Evolutionary conservation across 2,888 invertebrate genomes (phyloP).

Genomic region (Petrophora chlorosata): DNA sequence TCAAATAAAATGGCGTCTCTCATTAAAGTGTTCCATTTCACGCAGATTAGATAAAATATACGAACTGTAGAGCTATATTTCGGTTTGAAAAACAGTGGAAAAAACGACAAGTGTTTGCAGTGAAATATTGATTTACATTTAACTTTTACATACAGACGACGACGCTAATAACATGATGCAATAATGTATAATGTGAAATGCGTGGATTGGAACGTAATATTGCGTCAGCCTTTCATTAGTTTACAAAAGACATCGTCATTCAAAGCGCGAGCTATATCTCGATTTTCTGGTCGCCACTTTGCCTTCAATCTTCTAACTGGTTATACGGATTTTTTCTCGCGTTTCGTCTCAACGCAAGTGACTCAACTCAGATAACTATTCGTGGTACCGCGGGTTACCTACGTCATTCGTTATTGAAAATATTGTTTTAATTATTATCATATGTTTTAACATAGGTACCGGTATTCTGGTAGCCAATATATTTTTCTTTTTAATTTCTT

Average conservation of each 20-base stretch:
- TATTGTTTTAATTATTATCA: too few relatives aligned
- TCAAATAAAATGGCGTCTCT: too few relatives aligned
- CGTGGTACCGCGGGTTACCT: not conserved
- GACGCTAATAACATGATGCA: too few relatives aligned
- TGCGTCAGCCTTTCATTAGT: constrained; percentile 46
- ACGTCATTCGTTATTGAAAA: not conserved
- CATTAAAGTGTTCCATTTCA: too few relatives aligned
- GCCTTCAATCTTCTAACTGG: not conserved
- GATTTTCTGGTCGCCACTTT: constrained; percentile 4
- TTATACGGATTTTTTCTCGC: constrained; percentile 22
- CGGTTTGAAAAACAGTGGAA: too few relatives aligned
- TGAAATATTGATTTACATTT: too few relatives aligned
- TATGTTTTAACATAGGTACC: too few relatives aligned
- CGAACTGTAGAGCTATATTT: too few relatives aligned
- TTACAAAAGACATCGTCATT: constrained; percentile 7
- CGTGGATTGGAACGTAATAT: constrained; percentile 37
- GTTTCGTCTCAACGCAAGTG: constrained; percentile 8
- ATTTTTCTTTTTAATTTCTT: constrained; percentile 32
- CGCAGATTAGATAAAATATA: too few relatives aligned
- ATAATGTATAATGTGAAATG: too few relatives aligned
- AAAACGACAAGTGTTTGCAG: too few relatives aligned
- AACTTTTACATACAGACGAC: too few relatives aligned
- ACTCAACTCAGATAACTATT: not conserved
- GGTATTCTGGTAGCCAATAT: constrained; percentile 13
- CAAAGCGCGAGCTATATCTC: not conserved